These are phyloP conservation scores for Halocaridina rubra DNA, from an alignment of 2,888 invertebrate species.

Conservation along the genomic window DNA sequence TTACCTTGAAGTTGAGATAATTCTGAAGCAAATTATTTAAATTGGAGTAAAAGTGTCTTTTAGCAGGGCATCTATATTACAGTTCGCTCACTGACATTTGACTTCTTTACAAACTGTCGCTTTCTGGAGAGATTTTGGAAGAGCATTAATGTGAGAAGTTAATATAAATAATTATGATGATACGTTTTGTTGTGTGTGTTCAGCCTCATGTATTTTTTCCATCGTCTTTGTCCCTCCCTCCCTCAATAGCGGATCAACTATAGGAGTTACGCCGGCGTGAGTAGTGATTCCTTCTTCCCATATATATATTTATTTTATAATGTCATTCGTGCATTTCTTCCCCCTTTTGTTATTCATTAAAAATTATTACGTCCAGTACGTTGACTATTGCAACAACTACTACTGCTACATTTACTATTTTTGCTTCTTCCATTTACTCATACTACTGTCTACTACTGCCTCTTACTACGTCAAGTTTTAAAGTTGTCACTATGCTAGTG, in stretches of 20 bases:
- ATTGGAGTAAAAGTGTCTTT: too few relatives aligned
- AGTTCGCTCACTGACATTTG: too few relatives aligned
- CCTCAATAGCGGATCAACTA: constrained; percentile 36
- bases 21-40: too few relatives aligned
- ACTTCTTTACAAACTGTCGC: too few relatives aligned
- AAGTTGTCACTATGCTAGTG: too few relatives aligned
- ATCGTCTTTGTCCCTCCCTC: background rate
- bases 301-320: background rate
- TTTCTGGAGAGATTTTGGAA: too few relatives aligned
- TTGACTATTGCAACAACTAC: background rate
- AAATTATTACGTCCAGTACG: too few relatives aligned
- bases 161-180: background rate
- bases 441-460: too few relatives aligned
- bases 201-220: background rate
- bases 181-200: background rate
- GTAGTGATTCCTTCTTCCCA: constrained; percentile 24
- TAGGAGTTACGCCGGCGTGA: constrained; percentile 42
- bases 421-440: background rate
- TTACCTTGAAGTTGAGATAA: too few relatives aligned
- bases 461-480: too few relatives aligned
- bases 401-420: background rate
- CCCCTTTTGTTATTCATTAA: background rate
- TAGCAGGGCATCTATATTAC: too few relatives aligned
- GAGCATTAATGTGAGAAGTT: too few relatives aligned
- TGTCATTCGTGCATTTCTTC: background rate